Evolutionary conservation across 53 echinoderm and acorn worm species (phyloP).

Genomic region (Henricia sp.): DNA sequence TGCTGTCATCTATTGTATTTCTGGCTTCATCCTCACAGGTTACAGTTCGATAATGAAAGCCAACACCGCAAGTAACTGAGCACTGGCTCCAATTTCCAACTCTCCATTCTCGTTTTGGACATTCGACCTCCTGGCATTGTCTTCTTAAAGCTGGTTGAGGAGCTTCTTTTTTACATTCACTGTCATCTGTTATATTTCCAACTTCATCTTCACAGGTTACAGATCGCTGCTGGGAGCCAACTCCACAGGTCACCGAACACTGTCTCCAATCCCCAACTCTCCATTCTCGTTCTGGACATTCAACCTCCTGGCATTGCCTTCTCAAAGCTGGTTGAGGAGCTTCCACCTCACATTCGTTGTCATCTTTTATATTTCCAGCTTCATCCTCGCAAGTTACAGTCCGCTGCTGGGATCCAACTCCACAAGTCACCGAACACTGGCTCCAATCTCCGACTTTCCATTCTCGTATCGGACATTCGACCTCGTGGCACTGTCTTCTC

Average conservation of each 20-base stretch:
- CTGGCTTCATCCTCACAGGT: conserved; percentile 65
- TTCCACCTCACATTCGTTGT: conserved; percentile 39
- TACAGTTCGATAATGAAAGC: conserved; percentile 71
- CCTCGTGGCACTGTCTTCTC: neutral
- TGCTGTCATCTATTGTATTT: conserved; percentile 40
- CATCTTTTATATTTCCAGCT: conserved; percentile 54
- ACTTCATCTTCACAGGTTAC: conserved; percentile 66
- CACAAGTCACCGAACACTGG: conserved; percentile 86
- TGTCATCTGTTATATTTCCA: conserved; percentile 18
- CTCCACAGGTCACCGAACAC: conserved; percentile 86
- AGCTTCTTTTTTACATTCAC: conserved; percentile 19
- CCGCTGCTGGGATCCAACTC: conserved; percentile 74
- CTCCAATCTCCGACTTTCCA: neutral
- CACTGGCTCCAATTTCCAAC: conserved; percentile 54
- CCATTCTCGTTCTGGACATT: neutral
- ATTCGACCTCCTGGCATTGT: neutral
- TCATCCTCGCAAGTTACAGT: conserved; percentile 67
- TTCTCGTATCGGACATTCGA: neutral
- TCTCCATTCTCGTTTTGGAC: neutral
- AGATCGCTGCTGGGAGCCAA: conserved; percentile 68
- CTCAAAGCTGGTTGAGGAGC: neutral
- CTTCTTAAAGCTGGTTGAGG: neutral
- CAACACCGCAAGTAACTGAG: conserved; percentile 83
- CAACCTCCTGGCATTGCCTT: conserved; percentile 1
- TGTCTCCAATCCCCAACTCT: conserved; percentile 7